A percentile compares a stretch with the other conserved stretches of the same genome.
Evolutionary conservation across 2,113 vertebrate species (phyloP).

Genomic region (Castor canadensis): DNA sequence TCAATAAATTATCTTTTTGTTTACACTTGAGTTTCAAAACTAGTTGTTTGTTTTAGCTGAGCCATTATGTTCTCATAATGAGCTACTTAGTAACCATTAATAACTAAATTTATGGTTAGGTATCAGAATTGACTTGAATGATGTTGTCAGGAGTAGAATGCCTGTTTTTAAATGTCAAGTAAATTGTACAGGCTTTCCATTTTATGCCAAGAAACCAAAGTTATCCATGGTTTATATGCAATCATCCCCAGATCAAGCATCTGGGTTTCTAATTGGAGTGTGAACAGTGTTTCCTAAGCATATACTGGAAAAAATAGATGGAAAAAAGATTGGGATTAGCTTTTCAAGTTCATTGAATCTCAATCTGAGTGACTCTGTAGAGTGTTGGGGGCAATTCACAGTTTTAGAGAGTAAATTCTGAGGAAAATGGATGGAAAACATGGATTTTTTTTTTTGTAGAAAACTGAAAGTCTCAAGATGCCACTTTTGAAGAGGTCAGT

Average conservation of each 20-base stretch:
- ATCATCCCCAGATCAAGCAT: constrained; percentile 17
- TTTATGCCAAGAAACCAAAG: constrained; percentile 24
- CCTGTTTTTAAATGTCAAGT: constrained; percentile 32
- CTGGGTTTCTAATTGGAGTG: background rate
- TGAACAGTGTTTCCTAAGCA: background rate
- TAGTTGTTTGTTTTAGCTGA: background rate
- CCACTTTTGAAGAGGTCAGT: background rate
- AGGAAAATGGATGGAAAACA: background rate
- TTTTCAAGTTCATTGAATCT: constrained; percentile 14
- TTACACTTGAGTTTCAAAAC: constrained; percentile 39
- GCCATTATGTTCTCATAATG: background rate
- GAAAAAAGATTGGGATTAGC: background rate
- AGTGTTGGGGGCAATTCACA: background rate
- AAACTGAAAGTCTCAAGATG: background rate
- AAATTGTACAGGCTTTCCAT: background rate
- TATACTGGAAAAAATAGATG: background rate
- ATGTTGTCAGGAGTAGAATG: background rate
- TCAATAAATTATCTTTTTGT: constrained; percentile 19
- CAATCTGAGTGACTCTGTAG: background rate
- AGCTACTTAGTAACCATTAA: background rate
- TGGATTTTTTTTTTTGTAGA: background rate
- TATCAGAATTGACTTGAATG: background rate
- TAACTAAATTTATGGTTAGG: background rate
- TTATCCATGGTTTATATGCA: background rate
- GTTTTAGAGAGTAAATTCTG: background rate